phyloP scores from a whole-genome alignment of 1,140 invertebrate species.

The Euglossa dilemma region DNA sequence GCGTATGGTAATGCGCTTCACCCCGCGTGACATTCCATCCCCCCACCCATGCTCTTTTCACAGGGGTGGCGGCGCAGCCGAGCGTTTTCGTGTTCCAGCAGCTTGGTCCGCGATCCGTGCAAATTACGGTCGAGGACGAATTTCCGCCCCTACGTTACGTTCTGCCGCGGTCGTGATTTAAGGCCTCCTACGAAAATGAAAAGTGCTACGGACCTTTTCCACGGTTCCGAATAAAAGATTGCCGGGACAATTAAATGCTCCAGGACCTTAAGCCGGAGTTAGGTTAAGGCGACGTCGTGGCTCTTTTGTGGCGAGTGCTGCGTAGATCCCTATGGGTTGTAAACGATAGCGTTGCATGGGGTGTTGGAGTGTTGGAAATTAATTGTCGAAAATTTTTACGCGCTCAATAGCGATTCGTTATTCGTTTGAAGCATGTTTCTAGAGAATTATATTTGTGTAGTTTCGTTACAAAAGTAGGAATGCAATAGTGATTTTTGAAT shows the following conservation, averaged over 20 bases:
- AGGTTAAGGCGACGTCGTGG: neutral
- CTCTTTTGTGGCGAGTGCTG: too few species aligned
- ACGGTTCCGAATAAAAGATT: conserved; percentile 18
- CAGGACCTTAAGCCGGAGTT: neutral
- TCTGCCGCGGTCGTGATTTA: conserved; percentile 54
- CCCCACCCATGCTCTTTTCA: conserved; percentile 14
- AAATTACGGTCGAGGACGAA: conserved; percentile 64
- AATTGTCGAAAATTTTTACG: too few species aligned
- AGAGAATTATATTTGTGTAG: too few species aligned
- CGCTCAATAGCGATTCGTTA: too few species aligned
- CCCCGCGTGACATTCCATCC: conserved; percentile 56
- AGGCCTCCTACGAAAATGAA: conserved; percentile 30
- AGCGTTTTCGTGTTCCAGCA: conserved; percentile 65
- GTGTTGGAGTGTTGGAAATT: too few species aligned
- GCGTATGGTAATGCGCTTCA: conserved; percentile 67
- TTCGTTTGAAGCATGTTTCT: too few species aligned
- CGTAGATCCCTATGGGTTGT: too few species aligned
- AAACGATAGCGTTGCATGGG: too few species aligned
- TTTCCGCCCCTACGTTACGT: conserved; percentile 55
- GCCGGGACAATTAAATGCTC: neutral
- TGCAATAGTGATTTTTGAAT: too few species aligned
- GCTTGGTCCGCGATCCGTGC: conserved; percentile 64
- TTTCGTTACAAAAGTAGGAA: too few species aligned
- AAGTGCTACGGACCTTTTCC: conserved; percentile 35
- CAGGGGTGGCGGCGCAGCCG: conserved; percentile 33